Evolutionary conservation across 2,113 vertebrate species (phyloP), one percentile per base, ranked within the genome.

Genomic region (Carassius gibelio): DNA sequence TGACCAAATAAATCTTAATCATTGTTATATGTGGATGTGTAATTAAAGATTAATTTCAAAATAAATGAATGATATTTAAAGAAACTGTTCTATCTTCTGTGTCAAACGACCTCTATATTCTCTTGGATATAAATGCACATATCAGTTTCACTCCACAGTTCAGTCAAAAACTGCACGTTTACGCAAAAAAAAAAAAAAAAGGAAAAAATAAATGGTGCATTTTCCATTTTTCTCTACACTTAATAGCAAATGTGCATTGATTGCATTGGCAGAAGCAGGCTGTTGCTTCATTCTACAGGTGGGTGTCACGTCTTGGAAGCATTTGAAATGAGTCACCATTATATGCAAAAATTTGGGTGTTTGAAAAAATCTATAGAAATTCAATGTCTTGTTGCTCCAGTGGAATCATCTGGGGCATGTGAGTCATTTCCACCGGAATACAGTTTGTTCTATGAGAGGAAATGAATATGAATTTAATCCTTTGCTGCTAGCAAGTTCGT

Each of bases 401-500:
- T 62, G 62, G 61, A 82, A 9, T 42, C 59, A 48, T 45, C 23
- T 42, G 45, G 82, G 82, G 69, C 64, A 75, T 7, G 68, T 78
- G 77, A 48, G 38, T 26, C 64, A 86, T 91, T 88, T 88, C 80
- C 82, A 71, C 69, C 26, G 55, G 75, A 85, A 83, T 74, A 17
- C n/a, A 45, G 30, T 75, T 83, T 85, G 87, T 88, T 89, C 80
- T 82, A 17, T 23, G 83, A 85, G 48, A 81, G 71, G 81, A 66
- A 75, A 82, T 66, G 72, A 82, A 42, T n/a, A 9, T 38, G 11
- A 8, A 8, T 75, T 78, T 80, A 64, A 84, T 84, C 81, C 66
- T 9, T 11, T 52, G 7, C 61, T 48, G 21, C 84, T 66, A 6
- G 66, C 14, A 45, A 78, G 21, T 62, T 64, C 78, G 62, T 55